Conservation (phyloP, 2,888 invertebrate species). For the Actias luna region DNA sequence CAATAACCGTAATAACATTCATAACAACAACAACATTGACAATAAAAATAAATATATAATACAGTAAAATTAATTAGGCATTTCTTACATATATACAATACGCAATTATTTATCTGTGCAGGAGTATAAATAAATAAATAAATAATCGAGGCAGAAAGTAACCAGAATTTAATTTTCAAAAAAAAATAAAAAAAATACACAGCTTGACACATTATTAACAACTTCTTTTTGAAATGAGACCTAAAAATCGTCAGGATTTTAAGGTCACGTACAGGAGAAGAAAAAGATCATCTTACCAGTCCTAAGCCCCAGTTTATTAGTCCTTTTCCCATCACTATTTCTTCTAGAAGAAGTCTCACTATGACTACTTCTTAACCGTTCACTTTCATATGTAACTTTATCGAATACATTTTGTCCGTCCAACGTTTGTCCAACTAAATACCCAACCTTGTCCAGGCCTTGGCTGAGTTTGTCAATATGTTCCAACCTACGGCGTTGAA, state of each 20-base stretch:
- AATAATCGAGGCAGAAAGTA: too few relatives aligned
- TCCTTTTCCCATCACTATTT: slow-evolving; percentile 63
- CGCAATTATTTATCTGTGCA: background rate
- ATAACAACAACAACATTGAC: too few relatives aligned
- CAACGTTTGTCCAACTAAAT: slow-evolving; percentile 38
- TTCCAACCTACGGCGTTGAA: slow-evolving; percentile 38
- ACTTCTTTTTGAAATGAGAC: too few relatives aligned
- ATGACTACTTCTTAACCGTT: slow-evolving; percentile 53
- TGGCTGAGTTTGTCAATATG: slow-evolving; percentile 34
- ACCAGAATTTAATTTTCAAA: too few relatives aligned
- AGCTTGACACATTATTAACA: too few relatives aligned
- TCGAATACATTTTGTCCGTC: slow-evolving; percentile 49
- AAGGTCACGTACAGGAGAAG: background rate
- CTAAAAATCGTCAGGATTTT: too few relatives aligned
- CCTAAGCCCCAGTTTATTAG: slow-evolving; percentile 51
- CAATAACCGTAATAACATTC: too few relatives aligned
- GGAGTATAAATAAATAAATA: too few relatives aligned
- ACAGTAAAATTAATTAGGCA: too few relatives aligned
- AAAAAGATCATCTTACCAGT: slow-evolving; percentile 43
- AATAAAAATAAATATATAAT: too few relatives aligned
- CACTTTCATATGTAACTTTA: slow-evolving; percentile 64
- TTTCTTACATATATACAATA: too few relatives aligned
- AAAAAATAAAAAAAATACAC: too few relatives aligned
- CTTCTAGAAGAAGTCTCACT: slow-evolving; percentile 69
- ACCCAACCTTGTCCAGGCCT: slow-evolving; percentile 27